These are phyloP conservation scores for Drosophila subsilvestris DNA, from an alignment of 2,888 invertebrate genomes.

Conservation along the genomic window DNA sequence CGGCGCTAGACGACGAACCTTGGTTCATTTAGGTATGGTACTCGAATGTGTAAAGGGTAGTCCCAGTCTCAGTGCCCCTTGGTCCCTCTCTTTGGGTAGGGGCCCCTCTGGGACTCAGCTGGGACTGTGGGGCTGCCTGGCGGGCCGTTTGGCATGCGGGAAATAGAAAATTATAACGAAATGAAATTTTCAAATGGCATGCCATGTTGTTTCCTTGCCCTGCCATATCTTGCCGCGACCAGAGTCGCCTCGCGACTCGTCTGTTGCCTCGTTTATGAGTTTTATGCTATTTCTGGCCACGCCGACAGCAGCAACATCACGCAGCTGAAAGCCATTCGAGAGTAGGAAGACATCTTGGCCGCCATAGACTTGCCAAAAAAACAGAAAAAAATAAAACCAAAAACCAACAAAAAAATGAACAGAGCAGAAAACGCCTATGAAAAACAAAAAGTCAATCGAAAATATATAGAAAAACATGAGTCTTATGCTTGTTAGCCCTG, in stretches of 20 bases:
- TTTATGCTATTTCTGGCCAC: slow-evolving; percentile 77
- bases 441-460: slow-evolving; percentile 27
- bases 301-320: slow-evolving; percentile 56
- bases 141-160: slow-evolving; percentile 78
- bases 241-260: slow-evolving; percentile 37
- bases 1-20: slow-evolving; percentile 74
- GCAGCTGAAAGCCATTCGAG: slow-evolving; percentile 69
- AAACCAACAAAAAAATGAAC: slow-evolving; percentile 4
- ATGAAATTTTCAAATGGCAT: slow-evolving; percentile 78
- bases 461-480: slow-evolving; percentile 51
- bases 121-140: slow-evolving; percentile 55
- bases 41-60: slow-evolving; percentile 39
- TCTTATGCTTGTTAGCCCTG: slow-evolving; percentile 65
- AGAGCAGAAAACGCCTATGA: slow-evolving; percentile 1
- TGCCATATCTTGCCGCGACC: slow-evolving; percentile 8
- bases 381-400: background rate
- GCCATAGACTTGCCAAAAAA: slow-evolving; percentile 65
- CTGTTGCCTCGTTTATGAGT: slow-evolving; percentile 72
- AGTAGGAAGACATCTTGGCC: slow-evolving; percentile 62
- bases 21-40: slow-evolving; percentile 34
- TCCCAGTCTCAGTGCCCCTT: slow-evolving; percentile 8
- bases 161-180: slow-evolving; percentile 76
- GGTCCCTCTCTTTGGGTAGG: slow-evolving; percentile 24
- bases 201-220: slow-evolving; percentile 64
- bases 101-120: slow-evolving; percentile 54